phyloP scores from a whole-genome alignment of 2,888 invertebrate genomes.

The Chloroclystis v-ata region DNA sequence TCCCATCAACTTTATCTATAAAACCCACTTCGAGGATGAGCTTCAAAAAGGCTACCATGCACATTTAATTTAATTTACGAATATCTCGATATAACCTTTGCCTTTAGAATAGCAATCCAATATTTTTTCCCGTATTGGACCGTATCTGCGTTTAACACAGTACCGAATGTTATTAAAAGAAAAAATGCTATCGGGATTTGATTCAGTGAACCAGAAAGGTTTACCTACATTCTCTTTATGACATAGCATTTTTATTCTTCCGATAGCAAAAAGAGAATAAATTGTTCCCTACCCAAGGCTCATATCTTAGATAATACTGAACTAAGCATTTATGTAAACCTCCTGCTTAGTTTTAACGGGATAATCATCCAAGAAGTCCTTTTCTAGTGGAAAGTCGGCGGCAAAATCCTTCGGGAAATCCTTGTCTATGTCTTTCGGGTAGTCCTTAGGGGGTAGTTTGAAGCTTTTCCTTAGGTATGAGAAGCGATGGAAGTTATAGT shows the following conservation, averaged over 20 bases:
- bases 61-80: too few relatives aligned
- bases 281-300: neutral
- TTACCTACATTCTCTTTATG: neutral
- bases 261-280: neutral
- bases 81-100: too few relatives aligned
- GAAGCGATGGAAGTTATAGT: conserved; percentile 70
- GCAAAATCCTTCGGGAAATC: conserved; percentile 15
- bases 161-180: neutral
- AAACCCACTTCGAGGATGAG: neutral
- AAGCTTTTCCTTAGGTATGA: conserved; percentile 64
- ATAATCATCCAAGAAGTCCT: conserved; percentile 14
- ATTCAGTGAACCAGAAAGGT: conserved; percentile 7
- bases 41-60: neutral
- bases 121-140: too few relatives aligned
- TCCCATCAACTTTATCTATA: neutral
- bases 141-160: too few relatives aligned
- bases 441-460: conserved; percentile 67
- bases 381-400: conserved; percentile 16
- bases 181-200: conserved; percentile 4
- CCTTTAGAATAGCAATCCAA: too few relatives aligned
- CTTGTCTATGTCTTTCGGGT: conserved; percentile 34
- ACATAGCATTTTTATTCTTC: neutral
- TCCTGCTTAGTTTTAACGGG: conserved; percentile 41
- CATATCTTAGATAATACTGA: neutral
- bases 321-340: conserved; percentile 64